Conservation (phyloP, 1,140 invertebrate genomes). For the Drosophila nebulosa region DNA sequence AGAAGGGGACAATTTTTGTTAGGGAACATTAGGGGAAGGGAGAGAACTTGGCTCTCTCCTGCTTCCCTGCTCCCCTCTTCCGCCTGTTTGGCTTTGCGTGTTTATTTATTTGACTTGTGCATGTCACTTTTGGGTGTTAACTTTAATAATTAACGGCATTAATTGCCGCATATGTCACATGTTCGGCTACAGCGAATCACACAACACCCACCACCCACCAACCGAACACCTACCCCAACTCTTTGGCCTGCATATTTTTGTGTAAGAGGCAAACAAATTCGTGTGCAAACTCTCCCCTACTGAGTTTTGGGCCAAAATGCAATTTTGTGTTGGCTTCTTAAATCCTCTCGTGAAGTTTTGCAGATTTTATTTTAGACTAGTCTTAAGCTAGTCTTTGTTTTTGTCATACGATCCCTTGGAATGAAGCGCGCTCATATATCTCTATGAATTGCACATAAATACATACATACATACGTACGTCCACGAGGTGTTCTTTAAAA, state of each 20-base stretch:
- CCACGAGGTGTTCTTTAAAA: too few species aligned
- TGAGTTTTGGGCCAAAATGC: too few species aligned
- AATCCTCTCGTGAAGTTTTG: neutral
- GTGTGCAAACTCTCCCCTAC: too few species aligned
- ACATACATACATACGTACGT: too few species aligned
- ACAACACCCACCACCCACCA: neutral
- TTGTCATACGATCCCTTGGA: neutral
- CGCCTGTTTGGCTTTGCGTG: constrained; percentile 51
- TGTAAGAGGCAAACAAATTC: neutral
- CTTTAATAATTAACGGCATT: constrained; percentile 79
- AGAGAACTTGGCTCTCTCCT: neutral
- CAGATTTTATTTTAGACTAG: neutral
- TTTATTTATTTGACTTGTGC: constrained; percentile 79
- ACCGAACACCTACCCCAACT: neutral
- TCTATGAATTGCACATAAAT: neutral
- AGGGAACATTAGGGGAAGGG: neutral
- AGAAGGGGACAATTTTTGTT: constrained; percentile 21
- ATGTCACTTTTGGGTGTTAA: constrained; percentile 78
- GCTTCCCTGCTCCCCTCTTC: constrained; percentile 28
- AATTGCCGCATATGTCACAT: constrained; percentile 78
- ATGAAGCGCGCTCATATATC: neutral
- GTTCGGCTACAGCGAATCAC: constrained; percentile 36
- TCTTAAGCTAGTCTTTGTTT: too few species aligned
- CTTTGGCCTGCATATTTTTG: neutral
- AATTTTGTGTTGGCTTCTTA: neutral